These are phyloP conservation scores for Antrozous pallidus DNA, from an alignment of 2,797 vertebrate genomes.

Conservation along the genomic window DNA sequence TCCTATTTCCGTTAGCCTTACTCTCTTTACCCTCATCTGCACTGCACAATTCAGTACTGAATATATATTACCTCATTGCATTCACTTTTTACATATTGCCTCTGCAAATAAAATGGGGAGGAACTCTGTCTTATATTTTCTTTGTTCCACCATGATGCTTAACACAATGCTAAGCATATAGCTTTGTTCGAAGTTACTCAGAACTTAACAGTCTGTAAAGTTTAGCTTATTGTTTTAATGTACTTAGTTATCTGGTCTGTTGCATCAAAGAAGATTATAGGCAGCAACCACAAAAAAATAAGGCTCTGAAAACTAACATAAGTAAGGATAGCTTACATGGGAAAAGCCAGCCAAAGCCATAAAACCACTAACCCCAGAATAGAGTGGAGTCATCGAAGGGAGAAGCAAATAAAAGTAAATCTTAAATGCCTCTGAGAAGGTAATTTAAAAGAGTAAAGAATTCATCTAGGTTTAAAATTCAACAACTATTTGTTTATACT, in stretches of 20 bases:
- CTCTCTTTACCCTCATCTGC: not conserved
- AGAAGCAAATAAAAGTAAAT: not conserved
- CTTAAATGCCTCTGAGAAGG: not conserved
- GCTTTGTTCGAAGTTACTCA: not conserved
- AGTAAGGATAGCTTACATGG: not conserved
- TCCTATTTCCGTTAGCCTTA: not conserved
- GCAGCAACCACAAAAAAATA: not conserved
- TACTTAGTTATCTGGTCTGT: conserved; percentile 19
- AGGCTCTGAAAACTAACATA: not conserved
- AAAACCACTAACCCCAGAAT: not conserved
- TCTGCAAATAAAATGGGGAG: not conserved
- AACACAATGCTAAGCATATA: not conserved
- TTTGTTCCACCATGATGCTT: not conserved
- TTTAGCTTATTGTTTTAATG: conserved; percentile 52
- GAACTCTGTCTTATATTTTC: not conserved
- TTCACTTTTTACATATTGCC: not conserved
- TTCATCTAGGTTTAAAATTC: conserved; percentile 15
- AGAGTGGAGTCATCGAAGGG: not conserved
- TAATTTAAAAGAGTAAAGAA: not conserved
- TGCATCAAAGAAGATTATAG: conserved; percentile 51
- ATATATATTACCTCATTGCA: not conserved
- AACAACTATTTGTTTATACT: not conserved
- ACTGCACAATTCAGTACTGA: not conserved
- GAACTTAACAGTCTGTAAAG: conserved; percentile 44
- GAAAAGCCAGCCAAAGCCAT: not conserved